phyloP scores from a whole-genome alignment of 2,888 invertebrate species.

The Zhuqinia jingwanae region DNA sequence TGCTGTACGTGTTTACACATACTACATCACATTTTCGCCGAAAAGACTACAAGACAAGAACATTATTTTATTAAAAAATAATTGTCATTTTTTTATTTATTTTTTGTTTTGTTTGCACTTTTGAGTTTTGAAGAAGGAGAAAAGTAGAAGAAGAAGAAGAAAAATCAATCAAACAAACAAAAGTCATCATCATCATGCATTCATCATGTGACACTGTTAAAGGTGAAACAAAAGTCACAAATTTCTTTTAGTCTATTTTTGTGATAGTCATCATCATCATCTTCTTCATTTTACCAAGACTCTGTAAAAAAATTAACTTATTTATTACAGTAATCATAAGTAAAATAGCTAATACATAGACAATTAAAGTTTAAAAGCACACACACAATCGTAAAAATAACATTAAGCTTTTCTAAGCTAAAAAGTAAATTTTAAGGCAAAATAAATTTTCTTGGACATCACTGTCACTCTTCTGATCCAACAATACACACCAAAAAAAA shows the following conservation, averaged over 20 bases:
- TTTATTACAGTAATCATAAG: background rate
- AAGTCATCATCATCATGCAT: conserved; percentile 33
- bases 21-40: conserved; percentile 11
- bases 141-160: background rate
- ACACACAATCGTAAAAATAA: no score
- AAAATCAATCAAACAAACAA: background rate
- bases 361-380: background rate
- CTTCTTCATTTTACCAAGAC: background rate
- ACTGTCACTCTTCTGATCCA: no score
- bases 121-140: background rate
- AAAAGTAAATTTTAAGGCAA: no score
- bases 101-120: conserved; percentile 1
- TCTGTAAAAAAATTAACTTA: background rate
- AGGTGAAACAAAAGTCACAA: background rate
- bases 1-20: background rate
- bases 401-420: no score
- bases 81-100: background rate
- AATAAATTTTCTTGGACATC: no score
- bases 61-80: background rate
- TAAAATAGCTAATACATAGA: background rate
- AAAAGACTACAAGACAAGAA: background rate
- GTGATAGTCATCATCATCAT: conserved; percentile 21
- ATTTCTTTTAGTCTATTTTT: background rate
- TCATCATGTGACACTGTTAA: conserved; percentile 28
- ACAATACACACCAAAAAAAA: no score